Conservation (phyloP, 1,140 invertebrate genomes). For the Drosophila nigrodunni region DNA sequence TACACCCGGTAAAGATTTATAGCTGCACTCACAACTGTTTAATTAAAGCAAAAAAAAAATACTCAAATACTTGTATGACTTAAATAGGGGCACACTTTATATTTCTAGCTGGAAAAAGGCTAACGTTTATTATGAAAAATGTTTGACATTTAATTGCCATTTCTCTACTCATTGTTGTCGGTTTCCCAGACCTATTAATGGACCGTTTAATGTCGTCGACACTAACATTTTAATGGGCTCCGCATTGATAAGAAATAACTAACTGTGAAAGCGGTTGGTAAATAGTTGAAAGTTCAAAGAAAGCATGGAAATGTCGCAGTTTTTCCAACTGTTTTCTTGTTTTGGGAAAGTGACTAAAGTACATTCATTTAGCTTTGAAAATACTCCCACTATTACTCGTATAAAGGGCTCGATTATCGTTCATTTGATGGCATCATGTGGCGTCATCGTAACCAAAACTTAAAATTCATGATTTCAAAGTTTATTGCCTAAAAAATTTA, state of each 20-base stretch:
- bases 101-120: not conserved
- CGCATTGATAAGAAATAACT: conserved; percentile 37
- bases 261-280: conserved; percentile 39
- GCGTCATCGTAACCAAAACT: conserved; percentile 3
- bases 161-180: conserved; percentile 18
- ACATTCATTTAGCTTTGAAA: conserved; percentile 21
- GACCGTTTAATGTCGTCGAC: conserved; percentile 28
- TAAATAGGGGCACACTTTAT: conserved; percentile 10
- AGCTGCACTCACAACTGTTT: conserved; percentile 10
- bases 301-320: not conserved
- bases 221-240: conserved; percentile 5
- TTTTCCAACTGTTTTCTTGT: conserved; percentile 10
- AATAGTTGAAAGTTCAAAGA: conserved; percentile 17
- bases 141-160: conserved; percentile 42
- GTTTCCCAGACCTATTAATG: conserved; percentile 50
- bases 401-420: not conserved
- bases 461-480: conserved; percentile 12
- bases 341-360: not conserved
- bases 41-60: conserved; percentile 45
- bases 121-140: conserved; percentile 8
- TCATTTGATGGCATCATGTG: conserved; percentile 1
- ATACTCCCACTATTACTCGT: conserved; percentile 14
- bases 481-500: conserved; percentile 27
- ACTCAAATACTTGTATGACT: conserved; percentile 2
- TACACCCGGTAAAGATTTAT: conserved; percentile 25